Conservation (phyloP, 2,888 invertebrate species). For the Hypercompe scribonia region DNA sequence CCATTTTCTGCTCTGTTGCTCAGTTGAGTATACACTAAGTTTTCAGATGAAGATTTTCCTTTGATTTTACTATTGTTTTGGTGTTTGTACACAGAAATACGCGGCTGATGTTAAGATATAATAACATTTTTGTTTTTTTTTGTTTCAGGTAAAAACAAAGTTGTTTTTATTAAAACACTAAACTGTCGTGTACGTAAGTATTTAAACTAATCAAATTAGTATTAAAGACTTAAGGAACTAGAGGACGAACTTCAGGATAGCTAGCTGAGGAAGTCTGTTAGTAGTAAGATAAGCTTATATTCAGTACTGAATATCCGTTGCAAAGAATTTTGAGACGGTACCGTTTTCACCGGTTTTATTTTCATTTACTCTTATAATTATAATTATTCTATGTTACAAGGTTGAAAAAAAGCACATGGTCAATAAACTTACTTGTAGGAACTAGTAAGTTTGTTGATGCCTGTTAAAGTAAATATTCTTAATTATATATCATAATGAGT, state of each 20-base stretch:
- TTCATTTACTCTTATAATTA: background rate
- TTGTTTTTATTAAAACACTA: background rate
- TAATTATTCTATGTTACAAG: too few relatives aligned
- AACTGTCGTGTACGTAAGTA: background rate
- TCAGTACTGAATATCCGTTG: background rate
- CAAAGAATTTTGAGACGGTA: background rate
- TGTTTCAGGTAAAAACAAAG: conserved; percentile 43
- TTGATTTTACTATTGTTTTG: conserved; percentile 59
- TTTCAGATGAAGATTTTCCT: conserved; percentile 67
- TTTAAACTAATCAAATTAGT: background rate
- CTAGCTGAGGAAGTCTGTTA: background rate
- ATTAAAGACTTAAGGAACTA: background rate
- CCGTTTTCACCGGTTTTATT: background rate
- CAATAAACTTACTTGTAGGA: too few relatives aligned
- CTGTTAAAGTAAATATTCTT: too few relatives aligned
- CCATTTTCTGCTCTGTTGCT: conserved; percentile 60
- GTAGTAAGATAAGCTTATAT: background rate
- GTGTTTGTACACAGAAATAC: conserved; percentile 33
- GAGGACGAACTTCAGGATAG: background rate
- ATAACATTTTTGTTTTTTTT: conserved; percentile 25
- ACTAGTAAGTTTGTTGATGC: too few relatives aligned
- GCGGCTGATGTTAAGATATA: conserved; percentile 36
- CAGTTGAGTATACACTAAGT: conserved; percentile 56
- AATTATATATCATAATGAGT: too few relatives aligned
- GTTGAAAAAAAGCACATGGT: too few relatives aligned